These are phyloP conservation scores for Metridium senile DNA, from an alignment of 92 coral and sea anemone species.

Conservation along the genomic window DNA sequence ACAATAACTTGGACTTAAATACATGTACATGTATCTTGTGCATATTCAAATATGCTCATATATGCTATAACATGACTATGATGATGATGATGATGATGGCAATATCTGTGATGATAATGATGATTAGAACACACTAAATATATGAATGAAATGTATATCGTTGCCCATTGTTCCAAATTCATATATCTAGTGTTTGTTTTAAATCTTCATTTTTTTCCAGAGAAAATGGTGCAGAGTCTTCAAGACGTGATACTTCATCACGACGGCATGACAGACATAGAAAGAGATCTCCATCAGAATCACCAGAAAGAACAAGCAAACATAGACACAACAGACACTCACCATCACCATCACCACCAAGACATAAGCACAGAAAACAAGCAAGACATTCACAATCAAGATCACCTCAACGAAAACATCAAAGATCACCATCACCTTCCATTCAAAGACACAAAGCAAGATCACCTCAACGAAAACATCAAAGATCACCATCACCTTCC, in stretches of 20 bases:
- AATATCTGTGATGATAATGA: no score
- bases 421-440: not conserved
- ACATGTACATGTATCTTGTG: no score
- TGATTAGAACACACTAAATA: no score
- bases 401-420: slow-evolving; percentile 21
- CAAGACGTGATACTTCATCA: slow-evolving; percentile 12
- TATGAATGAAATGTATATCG: no score
- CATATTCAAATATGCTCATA: no score
- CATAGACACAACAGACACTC: slow-evolving; percentile 3
- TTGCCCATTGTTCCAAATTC: no score
- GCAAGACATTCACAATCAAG: not conserved
- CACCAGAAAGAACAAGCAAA: slow-evolving; percentile 35
- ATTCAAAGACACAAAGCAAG: no score
- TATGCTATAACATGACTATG: no score
- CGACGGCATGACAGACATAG: slow-evolving; percentile 23
- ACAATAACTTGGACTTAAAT: no score
- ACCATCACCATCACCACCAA: slow-evolving; percentile 10
- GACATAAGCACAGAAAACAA: slow-evolving; percentile 8
- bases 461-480: slow-evolving; percentile 3
- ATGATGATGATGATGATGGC: no score
- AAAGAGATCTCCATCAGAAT: slow-evolving; percentile 43
- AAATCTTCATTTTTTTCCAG: not conserved
- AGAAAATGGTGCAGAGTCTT: slow-evolving; percentile 31
- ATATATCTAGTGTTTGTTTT: not conserved
- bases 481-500: slow-evolving; percentile 2